Evolutionary conservation across 2,888 invertebrate species (phyloP).

Genomic region (Brachycybe producta): DNA sequence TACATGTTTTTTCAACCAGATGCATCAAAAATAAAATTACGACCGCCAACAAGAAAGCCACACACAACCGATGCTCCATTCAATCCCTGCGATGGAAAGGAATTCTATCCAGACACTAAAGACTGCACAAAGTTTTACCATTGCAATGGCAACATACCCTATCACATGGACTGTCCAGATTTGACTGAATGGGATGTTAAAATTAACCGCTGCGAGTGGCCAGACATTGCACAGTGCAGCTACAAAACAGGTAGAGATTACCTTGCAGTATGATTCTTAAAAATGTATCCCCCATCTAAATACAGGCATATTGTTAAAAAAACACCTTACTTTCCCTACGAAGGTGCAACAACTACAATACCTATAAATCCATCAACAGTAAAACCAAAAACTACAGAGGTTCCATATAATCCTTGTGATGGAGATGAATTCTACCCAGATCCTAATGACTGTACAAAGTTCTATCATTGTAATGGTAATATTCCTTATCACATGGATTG

Average conservation of each 20-base stretch:
- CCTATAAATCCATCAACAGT: too few species aligned
- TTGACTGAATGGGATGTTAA: not conserved
- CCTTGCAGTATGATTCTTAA: too few species aligned
- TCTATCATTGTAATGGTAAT: not conserved
- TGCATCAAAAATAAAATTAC: too few species aligned
- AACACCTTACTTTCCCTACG: too few species aligned
- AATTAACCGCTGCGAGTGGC: not conserved
- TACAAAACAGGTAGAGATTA: too few species aligned
- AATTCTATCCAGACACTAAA: not conserved
- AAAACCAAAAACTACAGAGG: too few species aligned
- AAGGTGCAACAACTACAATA: too few species aligned
- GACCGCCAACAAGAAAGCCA: too few species aligned
- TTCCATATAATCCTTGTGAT: not conserved
- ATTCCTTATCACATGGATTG: not conserved
- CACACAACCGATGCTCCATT: too few species aligned
- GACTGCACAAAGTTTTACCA: slow-evolving; percentile 1
- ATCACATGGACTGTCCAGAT: not conserved
- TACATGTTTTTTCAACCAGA: too few species aligned
- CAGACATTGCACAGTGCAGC: not conserved
- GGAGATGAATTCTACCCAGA: slow-evolving; percentile 2
- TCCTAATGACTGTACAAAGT: not conserved
- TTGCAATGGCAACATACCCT: not conserved
- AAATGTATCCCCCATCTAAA: too few species aligned
- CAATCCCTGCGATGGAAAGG: not conserved
- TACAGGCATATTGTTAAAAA: too few species aligned